Evolutionary conservation across 2,113 vertebrate genomes (phyloP).

Genomic region (Plestiodon gilberti): DNA sequence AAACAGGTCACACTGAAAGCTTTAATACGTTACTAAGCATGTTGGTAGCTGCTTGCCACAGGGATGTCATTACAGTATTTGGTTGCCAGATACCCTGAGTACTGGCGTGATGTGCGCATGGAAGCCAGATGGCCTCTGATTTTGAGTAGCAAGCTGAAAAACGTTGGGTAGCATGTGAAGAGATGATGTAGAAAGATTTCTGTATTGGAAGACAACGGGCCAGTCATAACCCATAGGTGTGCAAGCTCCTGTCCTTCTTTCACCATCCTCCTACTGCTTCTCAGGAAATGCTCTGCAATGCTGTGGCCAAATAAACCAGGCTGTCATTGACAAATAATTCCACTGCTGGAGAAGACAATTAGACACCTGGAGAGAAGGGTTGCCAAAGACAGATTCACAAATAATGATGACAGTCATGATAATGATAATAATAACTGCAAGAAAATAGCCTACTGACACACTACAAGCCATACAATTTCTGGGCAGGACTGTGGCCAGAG

Average conservation of each 20-base stretch:
- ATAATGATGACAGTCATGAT: conserved; percentile 1
- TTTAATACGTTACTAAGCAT: background rate
- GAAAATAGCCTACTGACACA: background rate
- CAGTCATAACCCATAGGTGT: background rate
- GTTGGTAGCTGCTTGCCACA: conserved; percentile 45
- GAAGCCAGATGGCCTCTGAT: conserved; percentile 49
- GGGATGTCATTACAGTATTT: conserved; percentile 44
- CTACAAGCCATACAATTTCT: conserved; percentile 1
- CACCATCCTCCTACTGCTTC: background rate
- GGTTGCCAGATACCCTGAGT: conserved; percentile 54
- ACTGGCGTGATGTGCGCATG: conserved; percentile 40
- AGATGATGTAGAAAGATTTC: background rate
- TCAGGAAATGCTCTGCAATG: background rate
- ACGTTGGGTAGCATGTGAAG: conserved; percentile 12
- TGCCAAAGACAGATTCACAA: background rate
- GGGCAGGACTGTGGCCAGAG: background rate
- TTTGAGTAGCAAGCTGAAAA: conserved; percentile 31
- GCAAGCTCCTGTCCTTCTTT: background rate
- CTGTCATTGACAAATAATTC: background rate
- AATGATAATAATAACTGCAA: conserved; percentile 9
- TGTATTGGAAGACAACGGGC: background rate
- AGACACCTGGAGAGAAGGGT: conserved; percentile 4
- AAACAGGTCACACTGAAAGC: background rate
- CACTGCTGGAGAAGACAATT: background rate
- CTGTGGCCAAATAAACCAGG: background rate